A percentile compares a stretch with the other conserved stretches of the same genome.
Evolutionary conservation across 2,888 invertebrate species (phyloP).

Genomic region (Pristionchus entomophagus): DNA sequence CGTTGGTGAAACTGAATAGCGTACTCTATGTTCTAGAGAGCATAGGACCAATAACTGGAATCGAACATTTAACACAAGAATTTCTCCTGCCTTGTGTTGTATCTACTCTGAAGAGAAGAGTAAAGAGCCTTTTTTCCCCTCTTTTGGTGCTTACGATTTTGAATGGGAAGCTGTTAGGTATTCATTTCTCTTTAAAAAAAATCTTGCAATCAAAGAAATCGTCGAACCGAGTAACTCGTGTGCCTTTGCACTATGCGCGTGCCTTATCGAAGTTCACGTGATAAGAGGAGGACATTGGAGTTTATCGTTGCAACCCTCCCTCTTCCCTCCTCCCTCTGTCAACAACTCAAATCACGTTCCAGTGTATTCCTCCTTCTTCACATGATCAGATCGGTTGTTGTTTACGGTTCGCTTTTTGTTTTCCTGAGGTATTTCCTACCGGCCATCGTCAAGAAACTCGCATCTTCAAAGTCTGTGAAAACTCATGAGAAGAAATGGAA

Average conservation of each 20-base stretch:
- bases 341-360: neutral
- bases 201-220: too few relatives aligned
- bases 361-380: neutral
- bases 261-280: neutral
- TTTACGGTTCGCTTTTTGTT: neutral
- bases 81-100: too few relatives aligned
- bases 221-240: too few relatives aligned
- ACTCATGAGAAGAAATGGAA: neutral
- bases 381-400: neutral
- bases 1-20: neutral
- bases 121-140: neutral
- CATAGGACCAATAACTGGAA: too few relatives aligned
- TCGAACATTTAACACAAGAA: too few relatives aligned
- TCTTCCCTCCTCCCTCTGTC: neutral
- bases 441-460: neutral
- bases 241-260: too few relatives aligned
- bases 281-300: neutral
- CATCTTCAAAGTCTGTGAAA: neutral
- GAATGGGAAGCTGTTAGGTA: too few relatives aligned
- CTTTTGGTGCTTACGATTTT: too few relatives aligned
- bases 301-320: neutral
- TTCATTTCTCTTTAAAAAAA: too few relatives aligned
- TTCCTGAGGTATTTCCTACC: neutral
- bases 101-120: neutral
- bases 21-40: too few relatives aligned